phyloP scores from a whole-genome alignment of 2,888 invertebrate species.

The Sialis fuliginosa region DNA sequence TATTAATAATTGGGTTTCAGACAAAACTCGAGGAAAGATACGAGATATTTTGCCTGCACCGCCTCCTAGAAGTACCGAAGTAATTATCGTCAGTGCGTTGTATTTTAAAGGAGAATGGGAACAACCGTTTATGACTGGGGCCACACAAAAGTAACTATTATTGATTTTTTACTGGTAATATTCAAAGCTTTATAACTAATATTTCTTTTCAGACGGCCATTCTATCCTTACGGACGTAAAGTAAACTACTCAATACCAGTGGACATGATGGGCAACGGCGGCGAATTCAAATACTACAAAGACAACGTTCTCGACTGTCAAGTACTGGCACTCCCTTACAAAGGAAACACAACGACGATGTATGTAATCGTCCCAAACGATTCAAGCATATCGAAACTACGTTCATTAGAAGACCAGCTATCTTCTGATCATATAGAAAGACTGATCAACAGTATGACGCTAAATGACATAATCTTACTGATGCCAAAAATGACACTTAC shows the following conservation, averaged over 20 bases:
- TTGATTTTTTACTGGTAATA: constrained; percentile 22
- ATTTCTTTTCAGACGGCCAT: constrained; percentile 30
- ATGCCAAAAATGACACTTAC: constrained; percentile 58
- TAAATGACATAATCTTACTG: constrained; percentile 33
- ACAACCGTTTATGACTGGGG: constrained; percentile 35
- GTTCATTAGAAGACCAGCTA: constrained; percentile 29
- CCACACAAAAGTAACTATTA: constrained; percentile 32
- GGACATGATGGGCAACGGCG: constrained; percentile 50
- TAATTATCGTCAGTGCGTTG: constrained; percentile 48
- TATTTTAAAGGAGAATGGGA: constrained; percentile 59
- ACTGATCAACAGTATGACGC: constrained; percentile 28
- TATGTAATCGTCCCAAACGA: constrained; percentile 44
- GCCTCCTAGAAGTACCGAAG: constrained; percentile 34
- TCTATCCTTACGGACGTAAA: constrained; percentile 31
- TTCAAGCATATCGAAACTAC: constrained; percentile 27
- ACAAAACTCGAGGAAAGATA: constrained; percentile 43
- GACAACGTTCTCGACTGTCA: constrained; percentile 33
- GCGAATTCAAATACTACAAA: constrained; percentile 36
- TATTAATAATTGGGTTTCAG: constrained; percentile 47
- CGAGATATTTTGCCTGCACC: constrained; percentile 32
- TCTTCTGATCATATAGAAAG: constrained; percentile 29
- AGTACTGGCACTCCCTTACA: constrained; percentile 53
- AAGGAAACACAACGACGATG: constrained; percentile 43
- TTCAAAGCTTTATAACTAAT: background rate
- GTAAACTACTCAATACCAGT: constrained; percentile 24